Evolutionary conservation across 1,140 invertebrate species (phyloP), one percentile per base, ranked within the genome.

Genomic region (Episyrphus balteatus): DNA sequence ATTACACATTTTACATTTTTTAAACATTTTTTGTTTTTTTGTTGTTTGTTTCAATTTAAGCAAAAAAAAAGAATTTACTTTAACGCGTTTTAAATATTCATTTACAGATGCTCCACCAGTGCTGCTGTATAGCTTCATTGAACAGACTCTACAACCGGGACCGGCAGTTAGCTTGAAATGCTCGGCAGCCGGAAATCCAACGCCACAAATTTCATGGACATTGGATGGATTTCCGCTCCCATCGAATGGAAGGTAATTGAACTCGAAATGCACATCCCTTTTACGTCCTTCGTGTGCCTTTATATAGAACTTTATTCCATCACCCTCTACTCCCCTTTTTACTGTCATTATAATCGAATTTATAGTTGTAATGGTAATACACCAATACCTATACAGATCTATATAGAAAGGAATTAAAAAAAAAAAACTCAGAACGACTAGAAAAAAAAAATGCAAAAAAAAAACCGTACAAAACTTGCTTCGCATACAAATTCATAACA

Each of bases 121-220:
- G 32, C 70, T 92, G 36, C 70, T 86, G 13, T 87, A 89, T 62
- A 84, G 80, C 47, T 88, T 91, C 64, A 84, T 87, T 54, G 84
- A 88, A 61, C 84, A 88, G 66, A 88, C 84, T 33, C 69, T 90
- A 36, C 84, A 90, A 54, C 84, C 85, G 2, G 88, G 87, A 13
- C 82, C 84, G n/a, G 79, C 82, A 44, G 82, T 91, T 38, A 88
- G 86, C 41, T 70, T 93, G 39, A 88, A 88, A 68, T 93, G 89
- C 66, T 84, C 81, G 31, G 87, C 87, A 46, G 77, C 84, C 38
- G 88, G 88, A 42, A 89, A 88, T 69, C 88, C 86, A 15, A 89
- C 88, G 40, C 88, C 88, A 9, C 77, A 81, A 59, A 81, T 91
- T 55, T 76, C 78, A 37, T 92, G 88, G 88, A 77, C 78, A 34